Conservation (phyloP, 2,113 vertebrate species). For the Poicephalus gulielmi region DNA sequence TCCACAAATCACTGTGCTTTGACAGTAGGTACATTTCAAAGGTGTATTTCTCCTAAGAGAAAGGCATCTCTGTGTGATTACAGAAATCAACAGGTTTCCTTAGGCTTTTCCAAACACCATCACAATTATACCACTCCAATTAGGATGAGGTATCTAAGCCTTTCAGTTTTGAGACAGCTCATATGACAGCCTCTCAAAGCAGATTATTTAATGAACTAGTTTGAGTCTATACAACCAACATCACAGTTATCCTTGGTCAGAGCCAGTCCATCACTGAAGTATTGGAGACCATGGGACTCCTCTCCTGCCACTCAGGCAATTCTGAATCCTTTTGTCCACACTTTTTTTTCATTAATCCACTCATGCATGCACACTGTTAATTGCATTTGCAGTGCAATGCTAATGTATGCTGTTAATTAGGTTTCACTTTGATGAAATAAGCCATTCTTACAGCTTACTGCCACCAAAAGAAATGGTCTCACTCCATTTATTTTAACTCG, state of each 20-base stretch:
- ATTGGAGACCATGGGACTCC: background rate
- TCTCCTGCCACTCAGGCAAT: background rate
- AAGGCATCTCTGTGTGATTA: background rate
- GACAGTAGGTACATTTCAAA: background rate
- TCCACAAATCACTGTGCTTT: background rate
- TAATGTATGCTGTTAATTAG: slow-evolving; percentile 47
- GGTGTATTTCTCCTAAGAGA: background rate
- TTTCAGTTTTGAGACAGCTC: slow-evolving; percentile 1
- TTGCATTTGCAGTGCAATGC: slow-evolving; percentile 6
- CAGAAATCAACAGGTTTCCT: background rate
- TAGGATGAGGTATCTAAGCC: background rate
- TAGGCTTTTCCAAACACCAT: background rate
- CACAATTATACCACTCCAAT: background rate
- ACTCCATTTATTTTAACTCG: background rate
- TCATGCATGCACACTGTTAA: background rate
- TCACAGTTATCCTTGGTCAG: background rate
- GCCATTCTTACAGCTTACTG: slow-evolving; percentile 43
- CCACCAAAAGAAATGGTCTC: slow-evolving; percentile 30
- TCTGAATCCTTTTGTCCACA: slow-evolving; percentile 8
- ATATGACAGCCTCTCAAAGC: background rate
- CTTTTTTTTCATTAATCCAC: slow-evolving; percentile 25
- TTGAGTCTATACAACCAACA: background rate
- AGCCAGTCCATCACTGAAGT: slow-evolving; percentile 5
- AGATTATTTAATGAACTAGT: background rate
- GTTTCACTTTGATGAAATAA: slow-evolving; percentile 47